Base-by-base conservation (phyloP, 2,888 invertebrate genomes). In the Lacanobia wlatinum region DNA sequence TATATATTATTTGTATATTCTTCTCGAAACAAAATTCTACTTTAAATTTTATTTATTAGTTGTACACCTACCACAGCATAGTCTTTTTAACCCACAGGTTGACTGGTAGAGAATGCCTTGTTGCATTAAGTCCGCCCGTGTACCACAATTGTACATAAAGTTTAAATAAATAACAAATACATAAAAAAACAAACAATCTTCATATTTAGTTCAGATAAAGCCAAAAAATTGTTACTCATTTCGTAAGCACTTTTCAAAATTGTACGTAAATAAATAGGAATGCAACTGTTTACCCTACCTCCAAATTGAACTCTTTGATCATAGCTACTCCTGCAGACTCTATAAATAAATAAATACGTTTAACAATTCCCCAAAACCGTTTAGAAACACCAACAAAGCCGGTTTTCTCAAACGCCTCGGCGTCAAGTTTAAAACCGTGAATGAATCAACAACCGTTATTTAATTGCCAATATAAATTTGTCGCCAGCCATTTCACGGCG, bases 381-480 rank as follows among this genome's bases (percentile, higher is more conserved):
- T 52, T 69, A 48, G 63, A 70, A 80, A 38, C 69, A 66, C 28
- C 63, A 70, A 80, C 46, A 80, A 60, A 55, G 61, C 58, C 60
- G 23, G n/a, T 48, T 6, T 34, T 53, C 28, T 58, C 65, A 53
- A 81, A 71, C 67, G 28, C 1, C 53, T 34, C 40, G 21, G 55
- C 62, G 43, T 68, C 61, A 76, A 65, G 28, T 70, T 62, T 69
- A 71, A 72, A 71, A 58, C 72, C 72, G 74, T 83, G 79, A 70
- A 78, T 78, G 85, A 74, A 80, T 71, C 82, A 67, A 76, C 80
- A 78, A 82, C 82, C 76, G 85, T 80, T 80, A 85, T 76, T 83
- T 83, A 82, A 86, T 86, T 82, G 82, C 65, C 75, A 80, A 80
- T 76, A 82, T 80, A 76, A 87, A 82, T 73, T 80, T 75, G 82